A percentile compares a stretch with the other conserved stretches of the same genome.
Conservation (phyloP, 2,797 vertebrate species). For the Anguilla anguilla region DNA sequence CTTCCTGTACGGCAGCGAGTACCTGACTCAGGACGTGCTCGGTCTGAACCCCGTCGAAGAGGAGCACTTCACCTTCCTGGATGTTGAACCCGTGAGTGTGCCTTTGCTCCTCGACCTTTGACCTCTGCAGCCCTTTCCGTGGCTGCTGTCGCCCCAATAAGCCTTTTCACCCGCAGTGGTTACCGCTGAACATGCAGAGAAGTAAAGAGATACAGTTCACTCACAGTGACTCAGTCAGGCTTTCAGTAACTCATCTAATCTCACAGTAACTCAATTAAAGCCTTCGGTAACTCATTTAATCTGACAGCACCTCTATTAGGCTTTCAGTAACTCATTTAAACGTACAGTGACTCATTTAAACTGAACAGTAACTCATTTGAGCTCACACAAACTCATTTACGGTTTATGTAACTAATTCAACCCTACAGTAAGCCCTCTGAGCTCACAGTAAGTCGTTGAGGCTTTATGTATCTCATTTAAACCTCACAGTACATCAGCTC, state of each 20-base stretch:
- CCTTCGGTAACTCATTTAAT: not conserved
- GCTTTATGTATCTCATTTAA: not conserved
- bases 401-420: not conserved
- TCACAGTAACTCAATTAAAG: not conserved
- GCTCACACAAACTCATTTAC: not conserved
- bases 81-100: constrained; percentile 88
- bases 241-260: not conserved
- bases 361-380: not conserved
- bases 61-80: constrained; percentile 84
- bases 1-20: constrained; percentile 81
- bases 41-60: constrained; percentile 76
- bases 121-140: not conserved
- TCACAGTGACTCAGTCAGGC: not conserved
- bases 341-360: not conserved
- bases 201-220: not conserved
- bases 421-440: not conserved
- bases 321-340: not conserved
- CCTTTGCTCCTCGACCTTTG: not conserved
- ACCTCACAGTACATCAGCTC: not conserved
- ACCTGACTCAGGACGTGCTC: constrained; percentile 58
- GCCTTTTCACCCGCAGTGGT: not conserved
- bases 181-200: not conserved
- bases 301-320: not conserved
- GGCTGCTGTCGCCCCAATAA: not conserved
- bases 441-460: not conserved